A percentile compares a stretch with the other conserved stretches of the same genome.
Evolutionary conservation across 1,140 invertebrate genomes (phyloP).

Genomic region (Lethocerus indicus): DNA sequence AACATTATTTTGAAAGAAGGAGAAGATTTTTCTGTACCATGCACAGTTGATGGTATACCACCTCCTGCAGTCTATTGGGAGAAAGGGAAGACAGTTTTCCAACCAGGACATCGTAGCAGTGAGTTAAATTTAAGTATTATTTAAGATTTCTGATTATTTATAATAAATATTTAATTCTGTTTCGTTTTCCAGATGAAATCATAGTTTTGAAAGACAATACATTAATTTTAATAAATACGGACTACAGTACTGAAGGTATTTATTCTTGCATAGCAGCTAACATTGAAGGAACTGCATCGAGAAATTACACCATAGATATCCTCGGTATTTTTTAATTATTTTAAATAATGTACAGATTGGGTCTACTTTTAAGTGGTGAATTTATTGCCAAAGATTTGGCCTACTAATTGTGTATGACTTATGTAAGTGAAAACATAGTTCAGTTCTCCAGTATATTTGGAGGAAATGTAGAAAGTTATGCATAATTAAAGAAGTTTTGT

Average conservation of each 20-base stretch:
- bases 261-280: constrained; percentile 30
- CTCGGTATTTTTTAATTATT: constrained; percentile 19
- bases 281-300: constrained; percentile 18
- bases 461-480: no score
- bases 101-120: constrained; percentile 11
- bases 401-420: no score
- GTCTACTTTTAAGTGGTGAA: constrained; percentile 12
- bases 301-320: constrained; percentile 23
- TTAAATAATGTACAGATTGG: neutral
- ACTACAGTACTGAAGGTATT: constrained; percentile 23
- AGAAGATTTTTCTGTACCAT: constrained; percentile 23
- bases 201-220: constrained; percentile 21
- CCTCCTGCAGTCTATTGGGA: constrained; percentile 22
- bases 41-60: constrained; percentile 25
- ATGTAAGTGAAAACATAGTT: no score
- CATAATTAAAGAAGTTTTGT: no score
- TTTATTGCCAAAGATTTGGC: no score
- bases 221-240: constrained; percentile 24
- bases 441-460: no score
- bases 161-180: constrained; percentile 2
- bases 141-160: neutral
- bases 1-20: constrained; percentile 20
- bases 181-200: constrained; percentile 16
- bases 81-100: constrained; percentile 10
- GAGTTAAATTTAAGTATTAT: constrained; percentile 1